These are phyloP conservation scores for Beaufortia kweichowensis DNA, from an alignment of 2,113 vertebrate genomes.

Conservation along the genomic window DNA sequence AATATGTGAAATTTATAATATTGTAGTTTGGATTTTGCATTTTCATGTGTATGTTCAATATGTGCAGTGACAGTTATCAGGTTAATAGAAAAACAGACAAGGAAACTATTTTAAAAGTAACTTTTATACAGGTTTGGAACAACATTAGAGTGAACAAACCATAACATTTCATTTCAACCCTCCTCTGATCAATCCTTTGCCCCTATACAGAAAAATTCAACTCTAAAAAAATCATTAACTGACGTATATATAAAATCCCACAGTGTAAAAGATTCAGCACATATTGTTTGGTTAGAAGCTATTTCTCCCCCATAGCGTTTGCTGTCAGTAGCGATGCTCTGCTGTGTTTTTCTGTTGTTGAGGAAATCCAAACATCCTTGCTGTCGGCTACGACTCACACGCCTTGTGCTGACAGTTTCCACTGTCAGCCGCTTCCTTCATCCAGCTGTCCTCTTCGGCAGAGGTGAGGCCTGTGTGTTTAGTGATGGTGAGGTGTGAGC, in stretches of 20 bases:
- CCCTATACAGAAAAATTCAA: too few relatives aligned
- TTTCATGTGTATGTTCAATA: too few relatives aligned
- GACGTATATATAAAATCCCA: not conserved
- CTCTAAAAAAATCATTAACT: not conserved
- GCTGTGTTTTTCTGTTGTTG: constrained; percentile 38
- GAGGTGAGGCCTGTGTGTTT: constrained; percentile 30
- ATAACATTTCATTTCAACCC: not conserved
- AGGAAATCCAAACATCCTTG: constrained; percentile 33
- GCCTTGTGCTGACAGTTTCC: constrained; percentile 30
- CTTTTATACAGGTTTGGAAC: too few relatives aligned
- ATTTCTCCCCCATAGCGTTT: constrained; percentile 13
- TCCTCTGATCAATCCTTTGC: not conserved
- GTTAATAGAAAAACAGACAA: too few relatives aligned
- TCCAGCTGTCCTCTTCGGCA: constrained; percentile 27
- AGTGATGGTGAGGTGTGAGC: constrained; percentile 27
- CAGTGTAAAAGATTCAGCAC: not conserved
- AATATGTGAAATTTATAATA: too few relatives aligned
- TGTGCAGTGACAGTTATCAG: too few relatives aligned
- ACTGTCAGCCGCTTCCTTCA: constrained; percentile 39
- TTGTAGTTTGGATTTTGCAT: too few relatives aligned
- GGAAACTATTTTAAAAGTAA: too few relatives aligned
- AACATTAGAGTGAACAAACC: too few relatives aligned
- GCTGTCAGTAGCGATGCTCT: constrained; percentile 39
- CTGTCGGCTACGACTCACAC: constrained; percentile 26
- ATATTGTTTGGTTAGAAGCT: constrained; percentile 20